Conservation (phyloP, 2,797 vertebrate genomes). For the Sebastes iracundus region DNA sequence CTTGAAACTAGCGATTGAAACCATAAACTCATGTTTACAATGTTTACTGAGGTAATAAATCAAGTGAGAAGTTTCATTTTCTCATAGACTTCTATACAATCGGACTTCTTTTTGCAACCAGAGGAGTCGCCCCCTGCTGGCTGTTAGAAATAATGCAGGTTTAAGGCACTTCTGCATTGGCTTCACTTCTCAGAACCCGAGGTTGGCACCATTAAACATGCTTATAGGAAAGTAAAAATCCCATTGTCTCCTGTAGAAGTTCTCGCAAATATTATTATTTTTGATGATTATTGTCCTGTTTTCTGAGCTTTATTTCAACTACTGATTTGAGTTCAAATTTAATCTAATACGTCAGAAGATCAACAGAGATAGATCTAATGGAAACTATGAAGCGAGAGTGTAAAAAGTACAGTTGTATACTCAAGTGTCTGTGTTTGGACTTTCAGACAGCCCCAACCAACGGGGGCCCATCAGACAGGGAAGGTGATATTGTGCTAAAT, state of each 20-base stretch:
- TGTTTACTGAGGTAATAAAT: too few species aligned
- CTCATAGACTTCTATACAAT: too few species aligned
- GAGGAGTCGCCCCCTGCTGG: too few species aligned
- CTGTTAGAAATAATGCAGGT: too few species aligned
- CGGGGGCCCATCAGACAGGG: background rate
- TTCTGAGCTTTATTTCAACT: background rate
- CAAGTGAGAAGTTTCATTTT: too few species aligned
- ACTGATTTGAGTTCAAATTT: background rate
- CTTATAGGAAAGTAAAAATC: background rate
- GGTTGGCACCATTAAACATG: background rate
- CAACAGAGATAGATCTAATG: background rate
- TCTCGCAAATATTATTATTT: background rate
- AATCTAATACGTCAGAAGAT: background rate
- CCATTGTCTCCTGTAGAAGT: background rate
- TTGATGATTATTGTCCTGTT: background rate
- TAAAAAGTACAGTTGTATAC: background rate
- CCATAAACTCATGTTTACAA: too few species aligned
- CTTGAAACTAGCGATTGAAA: fast-evolving
- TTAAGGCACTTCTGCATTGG: too few species aligned
- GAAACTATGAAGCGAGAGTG: background rate
- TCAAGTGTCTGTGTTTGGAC: background rate
- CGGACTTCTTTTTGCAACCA: too few species aligned
- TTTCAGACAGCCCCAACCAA: background rate
- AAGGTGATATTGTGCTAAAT: constrained; percentile 16
- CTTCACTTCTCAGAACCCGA: too few species aligned